phyloP scores from a whole-genome alignment of 2,797 vertebrate species.

The Sebastes flavidus region DNA sequence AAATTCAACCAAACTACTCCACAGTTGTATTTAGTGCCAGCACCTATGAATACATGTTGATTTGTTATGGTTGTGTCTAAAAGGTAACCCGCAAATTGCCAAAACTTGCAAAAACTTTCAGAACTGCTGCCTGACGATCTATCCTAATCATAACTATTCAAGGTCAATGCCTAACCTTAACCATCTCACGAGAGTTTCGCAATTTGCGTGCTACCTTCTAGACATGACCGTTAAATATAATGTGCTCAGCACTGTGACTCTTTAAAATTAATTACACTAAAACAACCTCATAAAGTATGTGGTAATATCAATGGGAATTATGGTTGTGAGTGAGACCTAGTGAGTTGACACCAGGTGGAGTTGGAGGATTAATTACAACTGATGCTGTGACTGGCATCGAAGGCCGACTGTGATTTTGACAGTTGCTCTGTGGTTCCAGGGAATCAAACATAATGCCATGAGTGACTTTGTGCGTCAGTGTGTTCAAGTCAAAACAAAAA shows the following conservation, averaged over 20 bases:
- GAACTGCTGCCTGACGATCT: too few species aligned
- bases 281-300: background rate
- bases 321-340: background rate
- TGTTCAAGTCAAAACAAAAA: background rate
- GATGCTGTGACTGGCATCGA: background rate
- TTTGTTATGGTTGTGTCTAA: too few species aligned
- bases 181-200: too few species aligned
- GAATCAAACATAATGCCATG: background rate
- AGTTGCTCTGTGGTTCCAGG: background rate
- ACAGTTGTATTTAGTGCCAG: background rate
- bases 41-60: too few species aligned
- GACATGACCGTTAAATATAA: background rate
- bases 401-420: background rate
- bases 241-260: background rate
- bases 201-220: too few species aligned
- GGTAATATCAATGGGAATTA: background rate
- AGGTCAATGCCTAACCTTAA: too few species aligned
- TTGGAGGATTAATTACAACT: background rate
- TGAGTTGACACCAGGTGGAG: conserved; percentile 20
- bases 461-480: background rate
- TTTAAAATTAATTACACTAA: background rate
- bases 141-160: too few species aligned
- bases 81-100: too few species aligned
- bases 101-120: too few species aligned
- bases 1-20: background rate